phyloP scores from a whole-genome alignment of 2,113 vertebrate genomes.

The Saccopteryx leptura region DNA sequence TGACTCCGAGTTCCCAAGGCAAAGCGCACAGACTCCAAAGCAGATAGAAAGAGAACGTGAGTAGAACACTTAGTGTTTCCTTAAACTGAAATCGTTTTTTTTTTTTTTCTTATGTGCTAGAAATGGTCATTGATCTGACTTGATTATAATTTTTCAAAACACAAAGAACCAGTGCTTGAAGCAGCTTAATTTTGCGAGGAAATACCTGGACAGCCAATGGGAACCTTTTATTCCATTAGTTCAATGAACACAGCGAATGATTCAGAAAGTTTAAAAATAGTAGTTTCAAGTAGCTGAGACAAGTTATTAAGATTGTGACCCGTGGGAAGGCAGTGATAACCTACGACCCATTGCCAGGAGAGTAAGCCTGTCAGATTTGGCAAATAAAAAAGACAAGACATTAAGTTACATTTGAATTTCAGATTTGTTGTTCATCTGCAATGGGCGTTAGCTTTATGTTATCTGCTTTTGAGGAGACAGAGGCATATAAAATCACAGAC shows the following conservation, averaged over 20 bases:
- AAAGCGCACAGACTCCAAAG: not conserved
- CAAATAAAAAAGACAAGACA: not conserved
- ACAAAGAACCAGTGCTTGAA: not conserved
- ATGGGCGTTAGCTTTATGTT: not conserved
- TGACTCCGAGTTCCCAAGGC: not conserved
- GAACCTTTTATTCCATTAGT: not conserved
- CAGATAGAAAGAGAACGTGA: not conserved
- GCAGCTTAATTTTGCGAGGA: not conserved
- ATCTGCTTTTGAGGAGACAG: not conserved
- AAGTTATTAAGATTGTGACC: not conserved
- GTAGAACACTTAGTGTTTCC: not conserved
- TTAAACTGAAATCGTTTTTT: not conserved
- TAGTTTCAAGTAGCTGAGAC: not conserved
- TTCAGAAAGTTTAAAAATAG: not conserved
- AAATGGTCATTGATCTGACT: constrained; percentile 1
- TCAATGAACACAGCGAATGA: not conserved
- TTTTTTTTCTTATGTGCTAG: not conserved
- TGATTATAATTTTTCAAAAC: not conserved
- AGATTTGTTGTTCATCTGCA: not conserved
- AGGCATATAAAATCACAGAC: not conserved
- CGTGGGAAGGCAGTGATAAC: not conserved
- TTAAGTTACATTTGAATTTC: not conserved
- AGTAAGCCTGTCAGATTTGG: not conserved
- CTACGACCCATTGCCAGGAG: not conserved
- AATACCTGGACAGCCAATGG: not conserved